These are phyloP conservation scores for Calidris pugnax DNA, from an alignment of 2,113 vertebrate species.

Conservation along the genomic window DNA sequence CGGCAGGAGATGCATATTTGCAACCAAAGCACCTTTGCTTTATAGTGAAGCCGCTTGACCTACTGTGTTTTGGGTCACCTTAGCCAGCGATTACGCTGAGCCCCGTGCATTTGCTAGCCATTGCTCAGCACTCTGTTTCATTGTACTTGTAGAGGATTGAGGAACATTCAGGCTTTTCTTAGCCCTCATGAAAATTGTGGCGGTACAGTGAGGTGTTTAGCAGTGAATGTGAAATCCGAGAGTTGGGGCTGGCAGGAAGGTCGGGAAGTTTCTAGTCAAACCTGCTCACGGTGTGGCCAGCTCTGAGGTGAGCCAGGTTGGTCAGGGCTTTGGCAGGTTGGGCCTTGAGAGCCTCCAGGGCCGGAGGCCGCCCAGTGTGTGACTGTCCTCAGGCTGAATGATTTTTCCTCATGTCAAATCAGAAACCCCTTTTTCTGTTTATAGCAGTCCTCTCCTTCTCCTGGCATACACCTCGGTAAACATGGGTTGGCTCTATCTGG, in stretches of 20 bases:
- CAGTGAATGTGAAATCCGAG: background rate
- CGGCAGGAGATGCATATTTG: rapidly evolving
- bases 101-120: rapidly evolving
- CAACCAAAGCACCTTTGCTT: background rate
- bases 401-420: background rate
- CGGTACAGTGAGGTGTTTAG: background rate
- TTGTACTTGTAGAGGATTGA: rapidly evolving
- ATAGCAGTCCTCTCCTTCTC: background rate
- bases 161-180: background rate
- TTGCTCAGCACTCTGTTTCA: rapidly evolving
- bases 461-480: rapidly evolving
- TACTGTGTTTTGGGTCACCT: background rate
- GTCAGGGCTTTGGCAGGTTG: background rate
- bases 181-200: too few species aligned
- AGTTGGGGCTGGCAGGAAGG: background rate
- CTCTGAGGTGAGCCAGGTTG: background rate
- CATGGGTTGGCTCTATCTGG: background rate
- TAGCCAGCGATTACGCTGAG: background rate
- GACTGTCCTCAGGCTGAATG: background rate
- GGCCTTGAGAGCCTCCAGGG: background rate
- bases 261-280: background rate
- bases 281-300: background rate
- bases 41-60: rapidly evolving
- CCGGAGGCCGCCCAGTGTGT: background rate
- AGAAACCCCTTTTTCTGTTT: too few species aligned